Conservation (phyloP, 2,797 vertebrate species). For the Bradypodion ventrale region DNA sequence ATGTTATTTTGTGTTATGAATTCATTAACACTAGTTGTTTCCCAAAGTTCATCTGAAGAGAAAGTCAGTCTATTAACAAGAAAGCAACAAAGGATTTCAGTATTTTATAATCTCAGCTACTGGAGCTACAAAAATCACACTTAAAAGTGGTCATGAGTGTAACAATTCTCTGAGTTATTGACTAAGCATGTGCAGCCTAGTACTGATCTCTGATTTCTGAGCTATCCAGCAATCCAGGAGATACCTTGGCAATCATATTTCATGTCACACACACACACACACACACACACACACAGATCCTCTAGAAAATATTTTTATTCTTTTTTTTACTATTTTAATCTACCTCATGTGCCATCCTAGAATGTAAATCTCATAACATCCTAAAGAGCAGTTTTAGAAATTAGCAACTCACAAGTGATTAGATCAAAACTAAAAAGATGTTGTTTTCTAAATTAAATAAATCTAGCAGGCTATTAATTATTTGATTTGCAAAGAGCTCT, state of each 20-base stretch:
- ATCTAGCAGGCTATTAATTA: background rate
- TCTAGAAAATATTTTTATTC: no score
- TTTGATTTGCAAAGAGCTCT: background rate
- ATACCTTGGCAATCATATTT: background rate
- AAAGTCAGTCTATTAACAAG: background rate
- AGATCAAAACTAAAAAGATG: background rate
- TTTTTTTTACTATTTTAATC: no score
- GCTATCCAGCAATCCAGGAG: background rate
- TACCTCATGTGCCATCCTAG: no score
- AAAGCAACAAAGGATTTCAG: constrained; percentile 37
- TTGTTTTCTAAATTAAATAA: background rate
- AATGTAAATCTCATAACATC: no score
- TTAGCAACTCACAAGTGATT: background rate
- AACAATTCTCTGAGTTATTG: constrained; percentile 4
- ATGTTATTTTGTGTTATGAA: background rate
- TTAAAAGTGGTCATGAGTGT: constrained; percentile 7
- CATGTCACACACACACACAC: no score
- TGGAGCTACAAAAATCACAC: constrained; percentile 26
- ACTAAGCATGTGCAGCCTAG: background rate
- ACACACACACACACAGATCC: no score
- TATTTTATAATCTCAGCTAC: constrained; percentile 27
- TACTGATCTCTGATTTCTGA: constrained; percentile 4
- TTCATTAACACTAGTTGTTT: background rate
- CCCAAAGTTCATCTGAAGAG: background rate
- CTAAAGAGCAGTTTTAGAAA: no score